phyloP scores from a whole-genome alignment of 1,140 invertebrate genomes.

The Ephestia elutella region DNA sequence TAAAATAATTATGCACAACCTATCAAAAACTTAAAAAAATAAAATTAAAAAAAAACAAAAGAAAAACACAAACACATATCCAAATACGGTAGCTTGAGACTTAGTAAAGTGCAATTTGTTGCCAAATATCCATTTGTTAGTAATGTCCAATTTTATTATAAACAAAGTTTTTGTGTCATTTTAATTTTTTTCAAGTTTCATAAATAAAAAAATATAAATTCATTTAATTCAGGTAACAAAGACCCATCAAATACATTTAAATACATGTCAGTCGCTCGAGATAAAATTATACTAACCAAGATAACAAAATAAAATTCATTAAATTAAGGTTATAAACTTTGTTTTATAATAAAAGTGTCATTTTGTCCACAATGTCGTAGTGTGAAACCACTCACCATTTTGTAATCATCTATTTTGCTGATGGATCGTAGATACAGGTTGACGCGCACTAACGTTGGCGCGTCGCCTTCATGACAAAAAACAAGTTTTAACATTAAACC shows the following conservation, averaged over 20 bases:
- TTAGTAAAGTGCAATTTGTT: constrained; percentile 62
- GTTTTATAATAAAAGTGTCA: constrained; percentile 64
- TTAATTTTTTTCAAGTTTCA: neutral
- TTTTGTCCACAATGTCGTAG: constrained; percentile 34
- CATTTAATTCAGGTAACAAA: too few relatives aligned
- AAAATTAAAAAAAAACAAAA: constrained; percentile 32
- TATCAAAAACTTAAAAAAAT: constrained; percentile 30
- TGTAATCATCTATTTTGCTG: constrained; percentile 99
- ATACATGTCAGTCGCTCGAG: too few relatives aligned
- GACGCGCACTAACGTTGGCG: constrained; percentile 87
- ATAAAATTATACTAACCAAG: too few relatives aligned
- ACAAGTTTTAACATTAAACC: constrained; percentile 45
- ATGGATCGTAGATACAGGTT: constrained; percentile 97
- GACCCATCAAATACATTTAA: too few relatives aligned
- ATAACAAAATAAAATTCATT: too few relatives aligned
- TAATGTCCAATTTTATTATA: constrained; percentile 58
- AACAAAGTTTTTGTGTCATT: constrained; percentile 44
- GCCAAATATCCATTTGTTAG: constrained; percentile 49
- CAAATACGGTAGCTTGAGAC: constrained; percentile 60
- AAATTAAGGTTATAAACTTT: too few relatives aligned
- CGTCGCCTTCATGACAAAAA: constrained; percentile 77
- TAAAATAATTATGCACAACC: constrained; percentile 40
- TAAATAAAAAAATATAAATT: too few relatives aligned
- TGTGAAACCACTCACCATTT: constrained; percentile 90
- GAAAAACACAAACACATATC: constrained; percentile 49